phyloP scores from a whole-genome alignment of 2,113 vertebrate genomes.

The Labrus mixtus region DNA sequence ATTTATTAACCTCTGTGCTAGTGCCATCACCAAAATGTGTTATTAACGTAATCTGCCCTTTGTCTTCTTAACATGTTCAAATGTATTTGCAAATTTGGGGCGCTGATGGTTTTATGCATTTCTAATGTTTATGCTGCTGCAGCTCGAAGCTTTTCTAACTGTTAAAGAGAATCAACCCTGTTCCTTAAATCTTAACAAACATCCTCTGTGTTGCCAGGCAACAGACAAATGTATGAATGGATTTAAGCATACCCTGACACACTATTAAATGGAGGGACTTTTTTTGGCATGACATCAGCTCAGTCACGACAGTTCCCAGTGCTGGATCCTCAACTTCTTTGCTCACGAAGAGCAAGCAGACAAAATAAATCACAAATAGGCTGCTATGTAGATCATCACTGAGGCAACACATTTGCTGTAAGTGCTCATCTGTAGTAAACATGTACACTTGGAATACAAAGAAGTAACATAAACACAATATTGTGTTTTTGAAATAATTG shows the following conservation, averaged over 20 bases:
- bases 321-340: slow-evolving; percentile 52
- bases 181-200: slow-evolving; percentile 56
- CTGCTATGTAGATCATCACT: slow-evolving; percentile 56
- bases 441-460: slow-evolving; percentile 30
- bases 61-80: not conserved
- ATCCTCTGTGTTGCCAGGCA: slow-evolving; percentile 70
- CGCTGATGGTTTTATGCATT: not conserved
- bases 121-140: slow-evolving; percentile 20
- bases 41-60: no score
- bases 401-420: slow-evolving; percentile 56
- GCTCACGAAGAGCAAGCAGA: slow-evolving; percentile 53
- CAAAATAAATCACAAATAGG: slow-evolving; percentile 54
- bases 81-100: no score
- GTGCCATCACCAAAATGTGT: no score
- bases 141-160: slow-evolving; percentile 41
- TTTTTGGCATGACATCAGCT: slow-evolving; percentile 70
- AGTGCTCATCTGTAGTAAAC: slow-evolving; percentile 25
- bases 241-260: slow-evolving; percentile 66
- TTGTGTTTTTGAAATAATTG: slow-evolving; percentile 6
- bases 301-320: slow-evolving; percentile 42
- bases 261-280: slow-evolving; percentile 64
- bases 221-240: slow-evolving; percentile 72
- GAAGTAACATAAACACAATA: slow-evolving; percentile 17
- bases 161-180: slow-evolving; percentile 52
- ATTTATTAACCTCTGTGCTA: not conserved